Conservation (phyloP, 1,140 invertebrate species). For the Polyergus mexicanus region DNA sequence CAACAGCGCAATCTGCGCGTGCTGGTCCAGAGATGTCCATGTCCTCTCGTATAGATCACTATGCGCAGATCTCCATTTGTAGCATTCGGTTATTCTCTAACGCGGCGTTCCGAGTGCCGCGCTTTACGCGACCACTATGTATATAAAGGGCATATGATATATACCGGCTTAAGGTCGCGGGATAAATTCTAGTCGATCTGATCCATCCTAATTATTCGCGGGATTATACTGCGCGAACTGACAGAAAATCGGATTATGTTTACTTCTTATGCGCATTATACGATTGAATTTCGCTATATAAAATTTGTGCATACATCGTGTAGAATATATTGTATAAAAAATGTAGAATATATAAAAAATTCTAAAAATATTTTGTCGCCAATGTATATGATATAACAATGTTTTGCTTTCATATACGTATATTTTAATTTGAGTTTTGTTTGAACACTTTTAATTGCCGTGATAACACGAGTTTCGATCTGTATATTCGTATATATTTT, state of each 20-base stretch:
- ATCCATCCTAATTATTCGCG: conserved; percentile 44
- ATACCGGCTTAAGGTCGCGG: conserved; percentile 36
- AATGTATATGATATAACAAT: not conserved
- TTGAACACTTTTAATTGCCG: conserved; percentile 23
- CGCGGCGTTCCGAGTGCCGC: conserved; percentile 23
- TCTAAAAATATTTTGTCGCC: not conserved
- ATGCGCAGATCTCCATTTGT: conserved; percentile 54
- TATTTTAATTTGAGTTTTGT: conserved; percentile 24
- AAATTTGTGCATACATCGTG: not conserved
- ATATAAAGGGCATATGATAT: not conserved
- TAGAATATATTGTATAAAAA: no score
- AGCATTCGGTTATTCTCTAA: conserved; percentile 50
- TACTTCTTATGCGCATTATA: conserved; percentile 10
- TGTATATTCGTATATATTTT: conserved; percentile 14
- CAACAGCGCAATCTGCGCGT: conserved; percentile 29
- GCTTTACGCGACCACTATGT: conserved; percentile 32
- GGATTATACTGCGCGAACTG: not conserved
- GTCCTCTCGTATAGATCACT: conserved; percentile 39
- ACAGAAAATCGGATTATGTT: conserved; percentile 22
- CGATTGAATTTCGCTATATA: not conserved
- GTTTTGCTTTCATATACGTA: conserved; percentile 6
- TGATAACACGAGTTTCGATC: conserved; percentile 2
- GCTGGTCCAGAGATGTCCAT: conserved; percentile 13
- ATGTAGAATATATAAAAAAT: not conserved
- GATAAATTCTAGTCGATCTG: conserved; percentile 39